A percentile compares a stretch with the other conserved stretches of the same genome.
These are phyloP conservation scores for Atta cephalotes DNA, from an alignment of 1,140 invertebrate species.

Conservation along the genomic window DNA sequence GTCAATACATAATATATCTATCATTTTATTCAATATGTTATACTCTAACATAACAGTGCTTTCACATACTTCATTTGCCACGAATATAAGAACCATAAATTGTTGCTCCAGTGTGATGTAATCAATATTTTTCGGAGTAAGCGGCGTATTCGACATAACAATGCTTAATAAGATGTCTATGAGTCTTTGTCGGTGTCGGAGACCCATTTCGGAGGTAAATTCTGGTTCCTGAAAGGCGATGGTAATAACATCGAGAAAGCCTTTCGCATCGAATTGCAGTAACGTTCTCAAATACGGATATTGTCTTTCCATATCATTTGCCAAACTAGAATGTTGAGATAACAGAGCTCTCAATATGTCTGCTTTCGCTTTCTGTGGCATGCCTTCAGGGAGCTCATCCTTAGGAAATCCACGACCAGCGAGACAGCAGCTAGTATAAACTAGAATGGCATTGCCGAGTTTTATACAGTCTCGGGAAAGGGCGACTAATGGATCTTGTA, in stretches of 20 bases:
- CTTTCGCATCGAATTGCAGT: slow-evolving; percentile 93
- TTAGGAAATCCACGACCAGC: slow-evolving; percentile 96
- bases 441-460: slow-evolving; percentile 95
- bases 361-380: slow-evolving; percentile 90
- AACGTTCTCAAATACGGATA: slow-evolving; percentile 94
- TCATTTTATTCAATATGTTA: slow-evolving; percentile 82
- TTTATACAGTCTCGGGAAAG: slow-evolving; percentile 85
- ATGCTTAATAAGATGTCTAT: slow-evolving; percentile 93
- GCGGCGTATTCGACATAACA: slow-evolving; percentile 88
- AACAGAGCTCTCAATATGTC: slow-evolving; percentile 90
- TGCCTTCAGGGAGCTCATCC: slow-evolving; percentile 92
- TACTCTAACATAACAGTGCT: slow-evolving; percentile 81
- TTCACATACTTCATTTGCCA: slow-evolving; percentile 81
- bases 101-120: slow-evolving; percentile 85
- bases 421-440: slow-evolving; percentile 97
- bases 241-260: slow-evolving; percentile 96
- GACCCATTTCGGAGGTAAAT: slow-evolving; percentile 91
- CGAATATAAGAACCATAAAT: slow-evolving; percentile 88
- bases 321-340: slow-evolving; percentile 90
- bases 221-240: slow-evolving; percentile 95
- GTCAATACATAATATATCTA: slow-evolving; percentile 87
- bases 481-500: slow-evolving; percentile 77
- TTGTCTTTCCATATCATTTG: slow-evolving; percentile 89
- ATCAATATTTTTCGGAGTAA: slow-evolving; percentile 79
- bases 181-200: slow-evolving; percentile 91